Base-by-base conservation (phyloP, 2,797 vertebrate genomes). In the Hemitrygon akajei region DNA sequence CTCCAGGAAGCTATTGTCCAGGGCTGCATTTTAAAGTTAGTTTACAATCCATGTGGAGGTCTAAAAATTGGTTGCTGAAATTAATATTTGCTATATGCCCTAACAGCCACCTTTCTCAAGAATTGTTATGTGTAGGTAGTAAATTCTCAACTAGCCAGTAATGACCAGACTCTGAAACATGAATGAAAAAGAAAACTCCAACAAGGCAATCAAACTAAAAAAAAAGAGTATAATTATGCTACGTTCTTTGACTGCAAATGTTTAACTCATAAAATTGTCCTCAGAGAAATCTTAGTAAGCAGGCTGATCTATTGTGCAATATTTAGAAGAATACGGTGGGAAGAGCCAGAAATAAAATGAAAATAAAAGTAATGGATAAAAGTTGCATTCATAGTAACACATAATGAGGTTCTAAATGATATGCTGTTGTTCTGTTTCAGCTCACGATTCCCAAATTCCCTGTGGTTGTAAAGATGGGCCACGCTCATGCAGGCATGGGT, bases 391-490 rank as follows among this genome's bases (percentile, higher is more conserved):
- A 47, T 30, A 14, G 11, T n/a, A 75, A 93, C 16, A 0, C 3
- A 25, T 25, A 37, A 30, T 1, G 73, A n/a, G 71, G 22, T 93
- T 25, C 25, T 75, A 56, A 75, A 7, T 73, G n/a, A n/a, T 91
- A 37, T 75, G 69, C 79, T n/a, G 95, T 95, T 94, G 94, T 93
- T 97, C 69, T 96, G 94, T 97, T 97, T 94, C 97, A 99, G 98
- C 94, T 98, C 89, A 95, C 97, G 80, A 96, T 96, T 75, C 97
- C 98, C 0, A 96, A 96, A 93, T 99, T 98, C 94, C 98, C 98
- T 0, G 97, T 98, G 95, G 98, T 99, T 94, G 97, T 99, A 95
- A 99, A 99, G 96, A 97, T 99, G 96, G 98, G 98, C 47, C 98
- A 99, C 40, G 98, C 98, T 94, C 97, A 99, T 82, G 97, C 98